Evolutionary conservation across 2,113 vertebrate genomes (phyloP).

Genomic region (Thunnus thynnus): DNA sequence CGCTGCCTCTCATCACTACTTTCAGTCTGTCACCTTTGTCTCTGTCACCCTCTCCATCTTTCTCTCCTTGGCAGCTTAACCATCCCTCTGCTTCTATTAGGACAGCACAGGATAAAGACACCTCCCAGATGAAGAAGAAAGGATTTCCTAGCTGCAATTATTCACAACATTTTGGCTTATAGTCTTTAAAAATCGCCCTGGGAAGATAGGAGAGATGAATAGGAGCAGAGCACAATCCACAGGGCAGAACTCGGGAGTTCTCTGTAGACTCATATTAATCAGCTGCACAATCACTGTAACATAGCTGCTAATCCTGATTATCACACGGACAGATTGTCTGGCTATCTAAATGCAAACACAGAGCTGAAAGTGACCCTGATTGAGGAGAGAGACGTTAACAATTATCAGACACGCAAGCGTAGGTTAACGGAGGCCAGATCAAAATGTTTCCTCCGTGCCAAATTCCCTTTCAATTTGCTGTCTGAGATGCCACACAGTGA

Average conservation of each 20-base stretch:
- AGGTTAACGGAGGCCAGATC: constrained; percentile 56
- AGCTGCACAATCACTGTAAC: constrained; percentile 41
- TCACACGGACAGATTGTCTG: constrained; percentile 36
- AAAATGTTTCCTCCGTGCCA: constrained; percentile 62
- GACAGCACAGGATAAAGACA: constrained; percentile 21
- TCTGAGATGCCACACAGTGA: constrained; percentile 61
- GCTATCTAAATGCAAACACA: constrained; percentile 37
- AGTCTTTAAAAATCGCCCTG: constrained; percentile 1
- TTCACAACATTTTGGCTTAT: constrained; percentile 18
- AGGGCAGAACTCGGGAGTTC: constrained; percentile 4
- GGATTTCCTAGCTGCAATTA: constrained; percentile 41
- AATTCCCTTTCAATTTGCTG: constrained; percentile 64
- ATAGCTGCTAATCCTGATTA: constrained; percentile 57
- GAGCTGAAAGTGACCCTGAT: constrained; percentile 38
- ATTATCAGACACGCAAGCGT: constrained; percentile 49
- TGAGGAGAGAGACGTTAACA: constrained; percentile 41
- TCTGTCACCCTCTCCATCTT: constrained; percentile 24
- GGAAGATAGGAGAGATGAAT: constrained; percentile 38
- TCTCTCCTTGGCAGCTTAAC: background rate
- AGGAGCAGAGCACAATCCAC: background rate
- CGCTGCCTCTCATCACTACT: constrained; percentile 17
- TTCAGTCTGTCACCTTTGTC: constrained; percentile 25
- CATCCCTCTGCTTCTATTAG: constrained; percentile 25
- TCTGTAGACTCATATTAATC: constrained; percentile 55
- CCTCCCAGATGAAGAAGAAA: constrained; percentile 42